Conservation (phyloP, 2,113 vertebrate genomes). For the Chauna torquata region DNA sequence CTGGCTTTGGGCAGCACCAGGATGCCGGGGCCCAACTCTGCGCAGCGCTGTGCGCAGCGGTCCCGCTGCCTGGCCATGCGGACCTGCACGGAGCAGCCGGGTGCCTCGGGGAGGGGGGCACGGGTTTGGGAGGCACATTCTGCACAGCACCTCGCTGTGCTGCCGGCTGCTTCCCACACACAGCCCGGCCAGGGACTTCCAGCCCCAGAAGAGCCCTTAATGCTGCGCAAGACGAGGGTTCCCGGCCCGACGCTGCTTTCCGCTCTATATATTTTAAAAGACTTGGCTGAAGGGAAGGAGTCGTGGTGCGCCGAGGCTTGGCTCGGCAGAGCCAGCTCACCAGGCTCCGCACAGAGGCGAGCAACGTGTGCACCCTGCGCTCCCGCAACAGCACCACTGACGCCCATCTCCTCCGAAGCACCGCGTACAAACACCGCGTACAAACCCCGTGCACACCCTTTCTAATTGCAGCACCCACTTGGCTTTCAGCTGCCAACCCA, state of each 20-base stretch:
- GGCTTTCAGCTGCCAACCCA: background rate
- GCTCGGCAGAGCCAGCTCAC: background rate
- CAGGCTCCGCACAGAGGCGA: fast-evolving
- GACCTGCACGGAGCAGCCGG: background rate
- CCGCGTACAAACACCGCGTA: background rate
- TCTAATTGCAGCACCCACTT: background rate
- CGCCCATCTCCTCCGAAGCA: background rate
- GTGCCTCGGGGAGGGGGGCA: no score
- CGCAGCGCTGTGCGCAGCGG: no score
- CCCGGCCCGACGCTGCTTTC: background rate
- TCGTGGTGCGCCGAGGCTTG: fast-evolving
- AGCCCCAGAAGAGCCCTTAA: background rate
- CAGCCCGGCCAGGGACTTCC: background rate
- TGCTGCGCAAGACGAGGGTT: no score
- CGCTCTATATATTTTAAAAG: background rate
- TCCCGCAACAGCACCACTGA: fast-evolving
- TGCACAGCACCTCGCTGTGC: background rate
- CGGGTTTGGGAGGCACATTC: background rate
- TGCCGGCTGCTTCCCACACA: fast-evolving
- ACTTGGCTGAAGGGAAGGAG: background rate
- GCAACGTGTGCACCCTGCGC: background rate
- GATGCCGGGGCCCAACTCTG: background rate
- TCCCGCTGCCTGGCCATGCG: background rate
- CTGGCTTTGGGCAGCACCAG: background rate
- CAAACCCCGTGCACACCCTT: background rate